A percentile compares a stretch with the other conserved stretches of the same genome.
These are phyloP conservation scores for Drosophila lowei DNA, from an alignment of 1,140 invertebrate species.

Conservation along the genomic window DNA sequence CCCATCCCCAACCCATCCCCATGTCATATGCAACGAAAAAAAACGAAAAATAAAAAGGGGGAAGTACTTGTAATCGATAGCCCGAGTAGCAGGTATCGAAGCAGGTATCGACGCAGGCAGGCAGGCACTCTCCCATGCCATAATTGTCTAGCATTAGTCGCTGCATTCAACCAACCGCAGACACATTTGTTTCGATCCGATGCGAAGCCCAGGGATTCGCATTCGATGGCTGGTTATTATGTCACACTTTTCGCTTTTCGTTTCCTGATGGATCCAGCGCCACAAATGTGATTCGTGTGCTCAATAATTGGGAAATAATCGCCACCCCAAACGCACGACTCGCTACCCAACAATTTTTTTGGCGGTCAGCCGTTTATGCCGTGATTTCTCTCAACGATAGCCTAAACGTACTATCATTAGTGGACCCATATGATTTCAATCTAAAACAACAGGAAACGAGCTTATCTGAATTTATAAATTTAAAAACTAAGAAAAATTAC, in stretches of 20 bases:
- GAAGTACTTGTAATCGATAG: conserved; percentile 47
- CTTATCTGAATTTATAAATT: no score
- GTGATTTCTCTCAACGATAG: no score
- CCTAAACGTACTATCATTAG: no score
- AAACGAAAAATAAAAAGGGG: conserved; percentile 11
- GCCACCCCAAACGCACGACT: conserved; percentile 21
- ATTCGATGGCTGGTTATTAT: conserved; percentile 53
- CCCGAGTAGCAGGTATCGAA: conserved; percentile 39
- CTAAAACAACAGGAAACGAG: no score
- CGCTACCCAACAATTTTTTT: no score
- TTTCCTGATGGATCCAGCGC: conserved; percentile 53
- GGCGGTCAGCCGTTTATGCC: no score
- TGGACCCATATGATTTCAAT: no score
- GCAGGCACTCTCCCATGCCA: conserved; percentile 46
- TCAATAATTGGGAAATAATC: conserved; percentile 46
- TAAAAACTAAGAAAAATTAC: no score
- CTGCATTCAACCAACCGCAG: conserved; percentile 77
- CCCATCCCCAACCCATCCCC: conserved; percentile 12
- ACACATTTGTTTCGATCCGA: conserved; percentile 52
- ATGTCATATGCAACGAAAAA: conserved; percentile 37
- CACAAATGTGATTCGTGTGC: conserved; percentile 16
- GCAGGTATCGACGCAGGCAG: no score
- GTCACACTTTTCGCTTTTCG: conserved; percentile 72
- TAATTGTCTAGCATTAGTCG: conserved; percentile 72
- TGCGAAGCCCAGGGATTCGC: conserved; percentile 16